Evolutionary conservation across 2,797 vertebrate species (phyloP).

Genomic region (Sebastes vulpes): DNA sequence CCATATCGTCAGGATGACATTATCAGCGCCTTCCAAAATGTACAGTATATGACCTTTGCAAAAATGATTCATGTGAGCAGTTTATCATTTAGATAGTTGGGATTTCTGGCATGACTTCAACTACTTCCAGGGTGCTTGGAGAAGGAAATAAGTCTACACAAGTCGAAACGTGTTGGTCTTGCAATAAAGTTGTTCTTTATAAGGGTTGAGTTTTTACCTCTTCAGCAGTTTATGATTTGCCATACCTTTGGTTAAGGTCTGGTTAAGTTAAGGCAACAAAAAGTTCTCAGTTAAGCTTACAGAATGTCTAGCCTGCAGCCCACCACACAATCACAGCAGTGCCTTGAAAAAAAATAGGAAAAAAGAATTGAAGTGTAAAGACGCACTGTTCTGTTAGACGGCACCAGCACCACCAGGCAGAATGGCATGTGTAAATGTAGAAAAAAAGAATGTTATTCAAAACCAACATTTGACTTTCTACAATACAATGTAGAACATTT

Average conservation of each 20-base stretch:
- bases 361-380: background rate
- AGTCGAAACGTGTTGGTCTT: too few relatives aligned
- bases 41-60: background rate
- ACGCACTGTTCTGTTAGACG: background rate
- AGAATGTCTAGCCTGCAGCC: background rate
- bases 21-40: background rate
- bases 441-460: background rate
- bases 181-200: too few relatives aligned
- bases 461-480: background rate
- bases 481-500: background rate
- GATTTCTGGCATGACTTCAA: too few relatives aligned
- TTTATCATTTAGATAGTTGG: too few relatives aligned
- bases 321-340: background rate
- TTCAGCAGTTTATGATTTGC: background rate
- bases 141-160: too few relatives aligned
- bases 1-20: background rate
- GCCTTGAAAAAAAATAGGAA: background rate
- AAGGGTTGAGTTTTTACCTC: background rate
- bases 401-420: background rate
- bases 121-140: too few relatives aligned
- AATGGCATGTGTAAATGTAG: background rate
- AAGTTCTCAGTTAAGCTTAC: background rate
- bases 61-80: background rate
- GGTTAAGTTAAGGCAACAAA: too few relatives aligned
- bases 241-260: background rate